Evolutionary conservation across 2,113 vertebrate species (phyloP), one percentile per base, ranked within the genome.

Genomic region (Coptodon rendalli): DNA sequence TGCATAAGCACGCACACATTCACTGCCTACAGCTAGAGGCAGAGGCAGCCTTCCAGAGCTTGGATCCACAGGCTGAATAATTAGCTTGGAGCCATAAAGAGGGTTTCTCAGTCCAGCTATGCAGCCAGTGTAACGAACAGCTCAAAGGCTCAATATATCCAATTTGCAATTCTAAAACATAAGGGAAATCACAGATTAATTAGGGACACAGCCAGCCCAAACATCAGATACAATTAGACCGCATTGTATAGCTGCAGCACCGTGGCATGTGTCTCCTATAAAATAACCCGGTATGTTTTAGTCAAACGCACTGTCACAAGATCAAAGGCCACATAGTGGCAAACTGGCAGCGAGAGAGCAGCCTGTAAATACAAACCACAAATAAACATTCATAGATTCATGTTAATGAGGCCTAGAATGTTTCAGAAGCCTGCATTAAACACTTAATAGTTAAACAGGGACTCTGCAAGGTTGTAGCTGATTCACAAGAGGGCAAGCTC

Each of bases 101-200:
- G 81, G 59, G 78, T 73, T 86, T 89, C 81, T 89, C 82, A 84
- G 88, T 91, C 87, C 90, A 93, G 57, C 81, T 80, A 81, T 38
- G 82, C 88, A 87, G 86, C 87, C 82, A 79, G 91, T 81, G 84
- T 83, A 86, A 93, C 86, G 86, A 93, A 89, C 85, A 88, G 87
- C 91, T 93, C 91, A 90, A 87, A 93, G 88, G 87, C 89, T 93
- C 85, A 88, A 88, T 83, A 86, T 89, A 53, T 91, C 89, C 81
- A 84, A 93, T 91, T 89, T 91, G 80, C 84, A 92, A 92, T 93
- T 91, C 90, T 90, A 87, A 88, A 95, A 90, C 90, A 91, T 87
- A 79, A 89, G 87, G 93, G 91, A 92, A 93, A 94, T 93, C 92
- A 82, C 83, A 91, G 87, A 94, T 94, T 93, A 93, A 95, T 94